Evolutionary conservation across 2,113 vertebrate genomes (phyloP).

Genomic region (Mionectes macconnelli): DNA sequence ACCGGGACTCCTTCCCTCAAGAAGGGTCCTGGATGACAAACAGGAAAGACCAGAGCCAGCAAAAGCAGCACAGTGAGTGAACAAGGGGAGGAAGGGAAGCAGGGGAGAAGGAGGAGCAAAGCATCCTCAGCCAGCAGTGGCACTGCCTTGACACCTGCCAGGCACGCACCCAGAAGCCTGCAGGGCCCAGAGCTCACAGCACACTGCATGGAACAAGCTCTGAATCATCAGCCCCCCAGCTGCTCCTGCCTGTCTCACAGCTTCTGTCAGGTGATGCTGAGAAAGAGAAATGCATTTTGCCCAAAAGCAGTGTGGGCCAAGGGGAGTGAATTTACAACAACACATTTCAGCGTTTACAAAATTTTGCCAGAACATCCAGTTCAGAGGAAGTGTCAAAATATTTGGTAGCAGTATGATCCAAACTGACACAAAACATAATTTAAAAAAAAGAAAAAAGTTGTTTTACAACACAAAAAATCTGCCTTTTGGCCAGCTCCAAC

Average conservation of each 20-base stretch:
- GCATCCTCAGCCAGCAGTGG: background rate
- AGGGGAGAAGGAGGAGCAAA: background rate
- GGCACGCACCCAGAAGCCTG: background rate
- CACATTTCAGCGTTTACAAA: background rate
- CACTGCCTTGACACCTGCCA: background rate
- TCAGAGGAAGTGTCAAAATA: conserved; percentile 54
- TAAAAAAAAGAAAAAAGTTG: background rate
- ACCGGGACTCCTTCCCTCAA: background rate
- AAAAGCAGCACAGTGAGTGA: background rate
- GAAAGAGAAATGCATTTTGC: background rate
- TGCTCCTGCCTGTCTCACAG: background rate
- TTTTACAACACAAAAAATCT: background rate
- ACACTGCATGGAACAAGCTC: background rate
- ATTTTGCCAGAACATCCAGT: conserved; percentile 11
- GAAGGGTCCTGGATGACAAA: background rate
- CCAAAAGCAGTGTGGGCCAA: background rate
- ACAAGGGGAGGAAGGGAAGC: background rate
- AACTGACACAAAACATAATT: conserved; percentile 6
- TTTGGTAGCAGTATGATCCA: conserved; percentile 27
- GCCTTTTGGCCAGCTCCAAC: conserved; percentile 38
- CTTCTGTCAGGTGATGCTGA: background rate
- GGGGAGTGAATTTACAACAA: background rate
- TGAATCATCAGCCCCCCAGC: background rate
- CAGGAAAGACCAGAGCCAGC: background rate
- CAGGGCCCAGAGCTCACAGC: accelerated